Percentiles rank a stretch among this genome's conserved stretches.
phyloP scores from a whole-genome alignment of 2,113 vertebrate genomes.

The Stigmatopora argus region DNA sequence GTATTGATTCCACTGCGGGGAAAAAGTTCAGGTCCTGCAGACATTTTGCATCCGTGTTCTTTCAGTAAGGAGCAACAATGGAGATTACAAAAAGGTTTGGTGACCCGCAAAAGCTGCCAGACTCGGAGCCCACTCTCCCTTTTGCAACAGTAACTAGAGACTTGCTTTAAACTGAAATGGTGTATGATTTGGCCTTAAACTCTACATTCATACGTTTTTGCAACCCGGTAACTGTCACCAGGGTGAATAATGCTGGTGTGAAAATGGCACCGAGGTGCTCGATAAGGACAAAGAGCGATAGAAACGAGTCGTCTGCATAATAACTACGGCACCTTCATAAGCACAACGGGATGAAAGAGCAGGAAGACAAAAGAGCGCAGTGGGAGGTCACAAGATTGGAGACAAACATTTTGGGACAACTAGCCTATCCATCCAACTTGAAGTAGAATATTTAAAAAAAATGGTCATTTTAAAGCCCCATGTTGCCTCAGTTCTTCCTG shows the following conservation, averaged over 20 bases:
- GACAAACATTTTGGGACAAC: background rate
- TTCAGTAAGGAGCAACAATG: background rate
- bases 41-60: conserved; percentile 6
- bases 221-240: conserved; percentile 16
- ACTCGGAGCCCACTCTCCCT: too few species aligned
- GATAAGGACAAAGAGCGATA: conserved; percentile 54
- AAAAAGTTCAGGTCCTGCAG: conserved; percentile 30
- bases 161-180: background rate
- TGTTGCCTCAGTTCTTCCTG: background rate
- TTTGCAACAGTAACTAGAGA: background rate
- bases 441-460: background rate
- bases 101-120: background rate
- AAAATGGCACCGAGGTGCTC: conserved; percentile 46
- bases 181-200: background rate
- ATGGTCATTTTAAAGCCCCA: background rate
- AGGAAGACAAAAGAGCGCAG: conserved; percentile 41
- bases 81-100: background rate
- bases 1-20: conserved; percentile 47
- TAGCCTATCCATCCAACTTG: background rate
- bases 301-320: conserved; percentile 47
- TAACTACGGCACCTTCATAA: conserved; percentile 56
- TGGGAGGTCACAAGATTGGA: background rate
- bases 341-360: conserved; percentile 55
- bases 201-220: conserved; percentile 4
- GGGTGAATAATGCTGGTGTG: conserved; percentile 51